phyloP scores from a whole-genome alignment of 2,113 vertebrate genomes.

The Zosterops borbonicus region DNA sequence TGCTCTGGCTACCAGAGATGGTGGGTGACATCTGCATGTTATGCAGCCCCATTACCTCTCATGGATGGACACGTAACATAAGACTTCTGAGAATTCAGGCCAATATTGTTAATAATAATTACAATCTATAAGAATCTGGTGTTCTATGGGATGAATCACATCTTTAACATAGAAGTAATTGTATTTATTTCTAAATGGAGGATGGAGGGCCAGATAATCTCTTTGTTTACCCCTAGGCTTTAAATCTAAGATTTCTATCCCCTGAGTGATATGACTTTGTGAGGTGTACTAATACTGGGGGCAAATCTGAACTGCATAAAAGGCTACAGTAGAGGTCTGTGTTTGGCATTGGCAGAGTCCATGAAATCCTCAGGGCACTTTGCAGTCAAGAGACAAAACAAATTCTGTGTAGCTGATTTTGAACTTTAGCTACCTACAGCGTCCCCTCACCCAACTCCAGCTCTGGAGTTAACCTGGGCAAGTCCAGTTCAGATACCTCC shows the following conservation, averaged over 20 bases:
- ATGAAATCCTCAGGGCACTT: neutral
- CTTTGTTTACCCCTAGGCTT: neutral
- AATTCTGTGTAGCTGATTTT: neutral
- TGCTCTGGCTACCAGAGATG: neutral
- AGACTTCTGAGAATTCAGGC: neutral
- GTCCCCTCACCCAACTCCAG: neutral
- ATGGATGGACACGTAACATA: neutral
- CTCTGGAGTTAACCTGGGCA: neutral
- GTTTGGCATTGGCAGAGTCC: neutral
- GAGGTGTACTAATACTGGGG: neutral
- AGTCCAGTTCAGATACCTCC: neutral
- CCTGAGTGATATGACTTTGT: neutral
- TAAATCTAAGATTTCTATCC: neutral
- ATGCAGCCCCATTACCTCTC: neutral
- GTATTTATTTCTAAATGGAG: neutral
- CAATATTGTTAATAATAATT: neutral
- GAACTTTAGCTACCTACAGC: neutral
- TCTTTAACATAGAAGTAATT: neutral
- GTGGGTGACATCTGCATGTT: neutral
- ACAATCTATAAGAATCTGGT: neutral
- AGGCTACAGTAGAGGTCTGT: neutral
- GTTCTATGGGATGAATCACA: neutral
- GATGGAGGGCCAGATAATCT: neutral
- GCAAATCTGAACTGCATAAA: neutral
- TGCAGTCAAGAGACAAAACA: neutral